Evolutionary conservation across 23 tunicate genomes (phyloP), one percentile per base, ranked within the genome.

Genomic region (Halocynthia roretzi): DNA sequence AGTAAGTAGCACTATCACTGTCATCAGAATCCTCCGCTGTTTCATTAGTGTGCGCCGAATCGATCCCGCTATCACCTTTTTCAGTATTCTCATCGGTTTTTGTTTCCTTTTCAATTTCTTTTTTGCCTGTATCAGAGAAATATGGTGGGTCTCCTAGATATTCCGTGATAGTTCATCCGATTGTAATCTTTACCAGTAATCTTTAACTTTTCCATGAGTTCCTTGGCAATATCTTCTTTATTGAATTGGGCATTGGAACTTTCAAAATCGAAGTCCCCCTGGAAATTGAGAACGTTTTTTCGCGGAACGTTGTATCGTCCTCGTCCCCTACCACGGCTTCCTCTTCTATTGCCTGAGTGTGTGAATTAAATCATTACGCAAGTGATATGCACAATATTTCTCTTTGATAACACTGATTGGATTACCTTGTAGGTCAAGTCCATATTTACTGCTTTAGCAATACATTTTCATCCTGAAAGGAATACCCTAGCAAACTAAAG

Each of bases 141-240:
- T 31, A 31, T 31, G 44, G 44, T 1, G 4, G 4, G 44, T 31
- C 2, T 31, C 44, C 44, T 31, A 31, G 44, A 31, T 31, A 31
- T 67, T 11, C 5, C 20, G 2, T 67, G 71, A 22, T 0, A 17
- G 2, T 67, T 67, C 71, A 67, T 67, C 17, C 2, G 17, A 15
- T 15, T 60, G 64, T 60, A 15, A 15, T 60, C 64, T 60, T 17
- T 51, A 23, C 82, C 84, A 49, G 92, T 65, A 19, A 92, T 92
- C 58, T 92, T 92, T 60, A 92, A 86, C 50, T 83, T 90, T 14
- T 66, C 73, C 93, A 83, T 85, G 9, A 96, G 75, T 61, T 96
- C 93, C 56, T 82, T 86, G 6, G 96, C 96, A 54, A 96, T 92
- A 61, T 96, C 96, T 68, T 96, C 96, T 61, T 96, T 90, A 65